phyloP scores from a whole-genome alignment of 2,113 vertebrate species.

The Dunckerocampus dactyliophorus region DNA sequence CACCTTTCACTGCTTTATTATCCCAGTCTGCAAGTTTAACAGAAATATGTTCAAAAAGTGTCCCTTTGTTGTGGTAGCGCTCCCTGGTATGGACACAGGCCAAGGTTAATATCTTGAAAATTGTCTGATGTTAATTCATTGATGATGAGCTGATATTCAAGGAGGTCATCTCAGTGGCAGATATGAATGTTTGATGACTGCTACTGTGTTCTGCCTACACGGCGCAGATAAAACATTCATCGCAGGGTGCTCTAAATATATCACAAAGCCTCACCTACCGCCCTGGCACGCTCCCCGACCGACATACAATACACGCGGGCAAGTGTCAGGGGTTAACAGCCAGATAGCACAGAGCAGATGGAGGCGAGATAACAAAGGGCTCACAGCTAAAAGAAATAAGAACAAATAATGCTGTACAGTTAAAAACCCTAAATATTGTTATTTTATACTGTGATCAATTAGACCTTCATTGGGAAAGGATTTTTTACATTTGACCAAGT shows the following conservation, averaged over 20 bases:
- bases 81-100: too few species aligned
- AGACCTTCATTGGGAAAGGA: too few species aligned
- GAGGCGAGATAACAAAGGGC: not conserved
- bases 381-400: not conserved
- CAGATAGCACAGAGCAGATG: conserved; percentile 23
- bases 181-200: conserved; percentile 83
- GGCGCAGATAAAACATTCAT: conserved; percentile 82
- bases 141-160: conserved; percentile 70
- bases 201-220: conserved; percentile 66
- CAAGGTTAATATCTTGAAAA: conserved; percentile 8
- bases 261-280: conserved; percentile 58
- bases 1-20: not conserved
- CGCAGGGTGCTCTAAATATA: conserved; percentile 68
- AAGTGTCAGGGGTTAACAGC: conserved; percentile 51
- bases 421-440: too few species aligned
- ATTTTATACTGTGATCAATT: too few species aligned
- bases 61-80: not conserved
- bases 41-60: not conserved
- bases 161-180: conserved; percentile 71
- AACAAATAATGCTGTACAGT: not conserved
- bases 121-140: conserved; percentile 56
- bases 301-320: conserved; percentile 45
- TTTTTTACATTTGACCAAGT: too few species aligned
- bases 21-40: not conserved
- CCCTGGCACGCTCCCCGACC: conserved; percentile 31